Evolutionary conservation across 2,888 invertebrate genomes (phyloP), one percentile per base, ranked within the genome.

Genomic region (Xylota sylvarum): DNA sequence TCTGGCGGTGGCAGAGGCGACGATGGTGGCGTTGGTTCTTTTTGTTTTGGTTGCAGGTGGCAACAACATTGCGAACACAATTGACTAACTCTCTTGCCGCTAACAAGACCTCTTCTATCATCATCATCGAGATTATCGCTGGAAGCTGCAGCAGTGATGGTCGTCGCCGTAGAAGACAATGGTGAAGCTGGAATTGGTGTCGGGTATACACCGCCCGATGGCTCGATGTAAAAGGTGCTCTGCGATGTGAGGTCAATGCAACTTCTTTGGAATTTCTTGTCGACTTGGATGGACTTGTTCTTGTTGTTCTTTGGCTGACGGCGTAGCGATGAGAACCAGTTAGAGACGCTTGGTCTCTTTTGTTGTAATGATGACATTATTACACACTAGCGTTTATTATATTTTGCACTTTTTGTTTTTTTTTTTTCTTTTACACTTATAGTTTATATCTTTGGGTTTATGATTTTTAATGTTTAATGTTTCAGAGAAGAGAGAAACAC

Each of bases 321-420:
- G 89, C 96, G 95, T 91, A 97, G 92, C 87, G 97, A 97, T 88
- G 95, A 96, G 92, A 97, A 97, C 97, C 97, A 97, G 92, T 95
- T 96, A 89, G 95, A 94, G 84, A 96, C 95, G 89, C 95, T 95
- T 89, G 95, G 95, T 88, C 95, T 95, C 89, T 95, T 94, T 91
- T 95, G 95, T 89, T 95, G 93, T 89, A 94, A 84, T 65, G 91
- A 88, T 78, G 91, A 90, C 90, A 91, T 90, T 88, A 79, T 88
- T 83, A 79, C 62, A 87, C 73, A 72, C 60, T 81, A 52, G 52
- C 55, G 62, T 79, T 79, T 78, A 46, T 50, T 58, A 56, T 82
- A 43, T 80, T 58, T 72, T 78, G 55, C 77, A 55, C 82, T 79
- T 23, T 23, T 23, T 23, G 2, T 23, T 23, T 23, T 23, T 23